Conservation (phyloP, 2,888 invertebrate genomes). For the Apoda limacodes region DNA sequence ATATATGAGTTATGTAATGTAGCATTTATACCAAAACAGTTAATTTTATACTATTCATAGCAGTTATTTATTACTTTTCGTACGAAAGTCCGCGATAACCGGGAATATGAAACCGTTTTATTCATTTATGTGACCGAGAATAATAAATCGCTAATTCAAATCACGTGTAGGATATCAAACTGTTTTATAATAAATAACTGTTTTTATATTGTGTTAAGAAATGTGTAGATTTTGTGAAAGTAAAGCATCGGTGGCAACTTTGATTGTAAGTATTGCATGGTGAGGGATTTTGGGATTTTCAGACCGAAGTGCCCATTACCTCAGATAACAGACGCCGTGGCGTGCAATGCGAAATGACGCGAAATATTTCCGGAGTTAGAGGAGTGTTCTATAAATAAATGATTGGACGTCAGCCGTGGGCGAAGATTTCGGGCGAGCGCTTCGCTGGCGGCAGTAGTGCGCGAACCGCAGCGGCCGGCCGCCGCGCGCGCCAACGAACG, state of each 20-base stretch:
- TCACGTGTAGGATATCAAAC: no score
- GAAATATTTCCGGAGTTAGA: conserved; percentile 70
- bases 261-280: conserved; percentile 3
- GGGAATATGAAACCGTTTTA: no score
- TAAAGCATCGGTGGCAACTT: conserved; percentile 1
- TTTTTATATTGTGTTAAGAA: no score
- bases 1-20: no score
- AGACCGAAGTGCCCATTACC: conserved; percentile 32
- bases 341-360: conserved; percentile 66
- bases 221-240: no score
- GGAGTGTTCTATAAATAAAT: conserved; percentile 68
- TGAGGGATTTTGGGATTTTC: conserved; percentile 13
- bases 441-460: conserved; percentile 55
- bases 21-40: no score
- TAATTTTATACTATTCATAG: no score
- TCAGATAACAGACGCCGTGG: conserved; percentile 48
- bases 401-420: conserved; percentile 63
- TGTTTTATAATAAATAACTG: no score
- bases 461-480: conserved; percentile 66
- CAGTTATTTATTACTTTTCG: no score
- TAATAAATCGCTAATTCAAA: neutral
- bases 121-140: conserved; percentile 6
- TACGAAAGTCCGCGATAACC: no score
- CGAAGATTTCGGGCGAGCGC: conserved; percentile 57
- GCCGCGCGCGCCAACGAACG: conserved; percentile 67